phyloP scores from a whole-genome alignment of 2,888 invertebrate species.

The Oscheius sp. region DNA sequence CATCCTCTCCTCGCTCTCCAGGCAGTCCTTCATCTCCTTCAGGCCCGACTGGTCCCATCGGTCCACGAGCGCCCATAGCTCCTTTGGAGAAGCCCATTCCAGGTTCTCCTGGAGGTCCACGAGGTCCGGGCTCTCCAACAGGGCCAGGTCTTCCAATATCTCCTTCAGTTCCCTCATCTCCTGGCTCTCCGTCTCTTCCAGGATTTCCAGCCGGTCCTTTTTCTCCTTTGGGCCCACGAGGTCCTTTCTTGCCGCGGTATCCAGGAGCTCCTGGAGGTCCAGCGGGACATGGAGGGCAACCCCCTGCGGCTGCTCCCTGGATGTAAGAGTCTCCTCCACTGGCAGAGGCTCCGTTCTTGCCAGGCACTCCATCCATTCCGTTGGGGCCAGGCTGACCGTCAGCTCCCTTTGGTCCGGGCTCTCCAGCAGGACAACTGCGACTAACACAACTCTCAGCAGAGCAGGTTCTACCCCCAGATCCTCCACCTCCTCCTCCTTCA shows the following conservation, averaged over 20 bases:
- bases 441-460: slow-evolving; percentile 32
- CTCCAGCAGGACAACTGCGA: slow-evolving; percentile 57
- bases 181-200: slow-evolving; percentile 63
- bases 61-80: slow-evolving; percentile 62
- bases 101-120: slow-evolving; percentile 63
- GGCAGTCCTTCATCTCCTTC: slow-evolving; percentile 69
- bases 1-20: slow-evolving; percentile 70
- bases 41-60: slow-evolving; percentile 60
- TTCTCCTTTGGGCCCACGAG: slow-evolving; percentile 66
- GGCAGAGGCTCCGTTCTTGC: slow-evolving; percentile 33
- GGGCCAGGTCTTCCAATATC: slow-evolving; percentile 66
- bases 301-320: slow-evolving; percentile 16
- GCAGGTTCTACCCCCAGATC: slow-evolving; percentile 25
- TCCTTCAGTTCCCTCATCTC: slow-evolving; percentile 70
- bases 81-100: slow-evolving; percentile 65
- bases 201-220: slow-evolving; percentile 59
- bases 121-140: slow-evolving; percentile 62
- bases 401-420: slow-evolving; percentile 49
- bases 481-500: slow-evolving; percentile 24
- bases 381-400: slow-evolving; percentile 26
- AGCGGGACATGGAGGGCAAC: slow-evolving; percentile 66
- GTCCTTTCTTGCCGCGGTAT: slow-evolving; percentile 70
- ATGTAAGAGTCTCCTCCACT: slow-evolving; percentile 10
- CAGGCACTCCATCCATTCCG: slow-evolving; percentile 60
- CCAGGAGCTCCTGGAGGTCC: slow-evolving; percentile 69